These are phyloP conservation scores for Pangasius djambal DNA, from an alignment of 2,797 vertebrate genomes.

Conservation along the genomic window DNA sequence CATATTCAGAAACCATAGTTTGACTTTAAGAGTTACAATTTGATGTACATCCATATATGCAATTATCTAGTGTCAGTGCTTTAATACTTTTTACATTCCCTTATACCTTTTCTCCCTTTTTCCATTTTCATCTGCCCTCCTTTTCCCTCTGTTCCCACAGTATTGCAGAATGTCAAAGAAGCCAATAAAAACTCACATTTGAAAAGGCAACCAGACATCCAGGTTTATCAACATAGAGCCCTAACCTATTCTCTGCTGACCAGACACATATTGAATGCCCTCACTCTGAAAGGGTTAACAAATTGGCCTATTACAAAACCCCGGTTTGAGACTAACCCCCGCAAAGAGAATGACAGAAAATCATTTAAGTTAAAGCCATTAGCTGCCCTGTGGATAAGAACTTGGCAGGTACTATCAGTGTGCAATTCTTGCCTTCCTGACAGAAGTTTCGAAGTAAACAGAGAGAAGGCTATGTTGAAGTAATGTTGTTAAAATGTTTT, in stretches of 20 bases:
- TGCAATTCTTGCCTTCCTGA: conserved; percentile 55
- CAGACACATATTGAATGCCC: conserved; percentile 62
- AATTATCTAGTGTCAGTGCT: not conserved
- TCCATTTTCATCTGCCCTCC: conserved; percentile 8
- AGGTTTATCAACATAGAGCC: conserved; percentile 61
- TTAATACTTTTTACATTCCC: not conserved
- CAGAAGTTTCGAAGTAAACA: conserved; percentile 51
- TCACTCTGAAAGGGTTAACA: conserved; percentile 64
- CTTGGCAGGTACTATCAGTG: conserved; percentile 61
- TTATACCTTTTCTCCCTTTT: not conserved
- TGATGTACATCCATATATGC: conserved; percentile 4
- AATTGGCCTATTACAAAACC: conserved; percentile 61
- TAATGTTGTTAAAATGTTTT: conserved; percentile 54
- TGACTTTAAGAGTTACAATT: not conserved
- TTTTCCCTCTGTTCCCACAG: conserved; percentile 25
- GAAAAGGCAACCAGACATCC: conserved; percentile 59
- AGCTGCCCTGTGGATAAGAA: conserved; percentile 57
- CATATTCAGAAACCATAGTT: not conserved
- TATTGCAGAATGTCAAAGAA: conserved; percentile 46
- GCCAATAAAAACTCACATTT: conserved; percentile 58
- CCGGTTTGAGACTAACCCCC: conserved; percentile 58
- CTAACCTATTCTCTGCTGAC: conserved; percentile 59
- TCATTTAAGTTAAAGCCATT: conserved; percentile 65
- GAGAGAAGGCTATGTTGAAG: conserved; percentile 47
- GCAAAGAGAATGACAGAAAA: conserved; percentile 66